phyloP scores from a whole-genome alignment of 2,113 vertebrate species.

The Periophthalmodon schlosseri region DNA sequence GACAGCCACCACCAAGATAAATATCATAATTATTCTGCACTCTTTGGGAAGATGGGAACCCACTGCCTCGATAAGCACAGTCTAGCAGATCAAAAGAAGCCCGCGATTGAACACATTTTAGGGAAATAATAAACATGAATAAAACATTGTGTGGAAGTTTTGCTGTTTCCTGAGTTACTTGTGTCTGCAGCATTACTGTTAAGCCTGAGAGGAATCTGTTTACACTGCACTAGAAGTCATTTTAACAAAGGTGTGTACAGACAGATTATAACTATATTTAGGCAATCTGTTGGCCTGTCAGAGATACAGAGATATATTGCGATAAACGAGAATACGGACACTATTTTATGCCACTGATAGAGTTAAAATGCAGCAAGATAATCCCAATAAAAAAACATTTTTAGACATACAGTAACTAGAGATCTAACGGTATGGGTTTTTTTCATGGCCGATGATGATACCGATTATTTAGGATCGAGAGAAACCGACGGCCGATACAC shows the following conservation, averaged over 20 bases:
- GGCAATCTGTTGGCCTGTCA: background rate
- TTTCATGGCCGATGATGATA: too few relatives aligned
- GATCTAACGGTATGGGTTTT: too few relatives aligned
- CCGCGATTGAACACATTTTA: constrained; percentile 65
- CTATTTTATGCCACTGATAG: too few relatives aligned
- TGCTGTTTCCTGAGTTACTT: constrained; percentile 40
- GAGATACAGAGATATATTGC: too few relatives aligned
- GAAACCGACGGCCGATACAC: too few relatives aligned
- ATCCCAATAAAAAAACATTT: too few relatives aligned
- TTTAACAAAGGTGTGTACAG: background rate
- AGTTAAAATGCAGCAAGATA: too few relatives aligned
- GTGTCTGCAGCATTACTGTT: constrained; percentile 30
- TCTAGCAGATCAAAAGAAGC: constrained; percentile 64
- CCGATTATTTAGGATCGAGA: too few relatives aligned
- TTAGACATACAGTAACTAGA: too few relatives aligned
- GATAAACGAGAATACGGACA: too few relatives aligned
- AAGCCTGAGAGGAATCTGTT: constrained; percentile 11
- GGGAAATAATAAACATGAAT: constrained; percentile 71
- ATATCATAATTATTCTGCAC: constrained; percentile 71
- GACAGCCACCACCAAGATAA: constrained; percentile 61
- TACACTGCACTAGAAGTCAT: constrained; percentile 1
- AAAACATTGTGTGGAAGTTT: constrained; percentile 65
- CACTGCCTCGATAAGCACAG: constrained; percentile 59
- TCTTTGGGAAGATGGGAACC: constrained; percentile 52
- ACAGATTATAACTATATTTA: background rate